These are phyloP conservation scores for Exaiptasia diaphana DNA, from an alignment of 64 coral and sea anemone species.

Conservation along the genomic window DNA sequence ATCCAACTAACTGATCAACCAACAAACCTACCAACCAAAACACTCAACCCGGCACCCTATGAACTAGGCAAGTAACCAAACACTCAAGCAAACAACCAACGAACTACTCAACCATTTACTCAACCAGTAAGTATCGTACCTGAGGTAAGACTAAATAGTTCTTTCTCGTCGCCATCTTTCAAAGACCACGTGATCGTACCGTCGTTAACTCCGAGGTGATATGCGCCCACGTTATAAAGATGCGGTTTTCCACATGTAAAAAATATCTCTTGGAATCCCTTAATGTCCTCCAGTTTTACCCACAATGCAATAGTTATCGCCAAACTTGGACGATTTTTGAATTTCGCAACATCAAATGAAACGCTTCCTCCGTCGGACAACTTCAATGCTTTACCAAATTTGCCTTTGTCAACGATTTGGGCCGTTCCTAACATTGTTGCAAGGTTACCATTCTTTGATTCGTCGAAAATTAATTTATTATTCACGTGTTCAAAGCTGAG, in stretches of 20 bases:
- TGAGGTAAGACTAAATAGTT: slow-evolving; percentile 70
- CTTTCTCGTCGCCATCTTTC: slow-evolving; percentile 23
- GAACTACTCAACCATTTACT: neutral
- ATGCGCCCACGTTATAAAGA: slow-evolving; percentile 69
- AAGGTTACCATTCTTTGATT: slow-evolving; percentile 80
- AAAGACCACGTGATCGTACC: slow-evolving; percentile 68
- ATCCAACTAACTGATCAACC: no score
- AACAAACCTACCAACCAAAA: no score
- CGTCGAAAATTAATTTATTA: slow-evolving; percentile 61
- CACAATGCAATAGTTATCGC: slow-evolving; percentile 86
- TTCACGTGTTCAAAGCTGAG: slow-evolving; percentile 82
- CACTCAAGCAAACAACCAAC: no score
- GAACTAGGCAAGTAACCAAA: no score
- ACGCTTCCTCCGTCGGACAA: slow-evolving; percentile 67
- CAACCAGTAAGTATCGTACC: slow-evolving; percentile 18
- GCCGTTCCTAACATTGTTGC: slow-evolving; percentile 62
- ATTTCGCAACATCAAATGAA: slow-evolving; percentile 69
- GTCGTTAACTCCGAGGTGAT: slow-evolving; percentile 60
- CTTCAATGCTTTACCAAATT: slow-evolving; percentile 72
- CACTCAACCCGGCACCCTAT: no score
- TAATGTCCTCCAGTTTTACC: slow-evolving; percentile 68
- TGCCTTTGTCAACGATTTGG: slow-evolving; percentile 55
- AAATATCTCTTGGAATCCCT: slow-evolving; percentile 75
- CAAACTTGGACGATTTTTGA: slow-evolving; percentile 77
- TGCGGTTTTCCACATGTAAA: slow-evolving; percentile 75